Evolutionary conservation across 23 tunicate species (phyloP), one percentile per base, ranked within the genome.

Genomic region (Halocynthia roretzi): DNA sequence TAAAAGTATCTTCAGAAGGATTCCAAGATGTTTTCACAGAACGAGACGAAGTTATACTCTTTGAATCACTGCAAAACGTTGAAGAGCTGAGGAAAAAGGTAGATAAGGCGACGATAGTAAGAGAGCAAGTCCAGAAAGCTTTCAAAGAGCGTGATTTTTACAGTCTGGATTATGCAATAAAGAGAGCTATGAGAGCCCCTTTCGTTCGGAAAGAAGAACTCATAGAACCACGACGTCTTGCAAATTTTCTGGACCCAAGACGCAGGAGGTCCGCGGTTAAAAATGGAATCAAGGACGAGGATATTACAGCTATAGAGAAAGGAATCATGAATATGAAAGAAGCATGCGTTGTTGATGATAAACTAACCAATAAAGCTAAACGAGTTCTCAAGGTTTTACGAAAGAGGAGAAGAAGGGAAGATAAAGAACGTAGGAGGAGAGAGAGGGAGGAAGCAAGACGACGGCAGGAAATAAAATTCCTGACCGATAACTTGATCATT

Each of bases 251-350:
- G 21, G 78, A 74, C 56, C 64, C 78, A 56, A 22, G 56, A n/a
- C 31, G 56, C 15, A 40, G 78, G 22, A 10, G 14, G 22, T 20
- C 67, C 9, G 78, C 56, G 14, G 63, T 74, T 7, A 54, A 52
- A 74, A 54, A 5, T 7, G 67, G 68, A 8, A 64, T 72, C 10
- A 65, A 83, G 48, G 20, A 52, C 10, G 50, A 66, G 12, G 81
- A 76, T 65, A 65, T 76, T 53, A 57, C 67, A 17, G 14, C 8
- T 64, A 17, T 83, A 2, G 76, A 66, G 14, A 51, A 83, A 66
- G 87, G 81, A 10, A 53, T 83, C 10, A n/a, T 23, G 31, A 73
- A 83, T 66, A 58, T 65, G 72, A 76, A 76, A 67, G 81, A 66
- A 18, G 87, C 87, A 49, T 65, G 68, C 7, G 81, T 83, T 20